phyloP scores from a whole-genome alignment of 2,888 invertebrate species.

The Schrankia costaestrigalis region DNA sequence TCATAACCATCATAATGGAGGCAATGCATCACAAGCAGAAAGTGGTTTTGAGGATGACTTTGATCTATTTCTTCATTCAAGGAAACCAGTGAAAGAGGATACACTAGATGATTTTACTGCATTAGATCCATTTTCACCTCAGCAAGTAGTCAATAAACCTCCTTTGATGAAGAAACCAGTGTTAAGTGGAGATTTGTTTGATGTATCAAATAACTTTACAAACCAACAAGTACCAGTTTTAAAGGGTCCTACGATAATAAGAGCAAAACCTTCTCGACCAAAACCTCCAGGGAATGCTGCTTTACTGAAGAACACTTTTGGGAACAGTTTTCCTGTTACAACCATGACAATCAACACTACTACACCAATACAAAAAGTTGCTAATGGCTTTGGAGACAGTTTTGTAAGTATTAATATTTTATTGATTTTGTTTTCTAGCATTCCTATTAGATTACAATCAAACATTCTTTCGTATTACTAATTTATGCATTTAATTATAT shows the following conservation, averaged over 20 bases:
- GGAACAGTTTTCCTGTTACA: slow-evolving; percentile 47
- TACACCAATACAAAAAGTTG: slow-evolving; percentile 66
- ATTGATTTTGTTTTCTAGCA: too few relatives aligned
- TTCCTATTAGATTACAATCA: too few relatives aligned
- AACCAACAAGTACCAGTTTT: slow-evolving; percentile 64
- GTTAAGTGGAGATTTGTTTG: slow-evolving; percentile 84
- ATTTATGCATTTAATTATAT: too few relatives aligned
- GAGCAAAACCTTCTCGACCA: slow-evolving; percentile 82
- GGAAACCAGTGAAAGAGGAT: slow-evolving; percentile 57
- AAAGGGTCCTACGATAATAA: slow-evolving; percentile 88
- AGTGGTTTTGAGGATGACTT: slow-evolving; percentile 93
- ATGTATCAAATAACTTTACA: slow-evolving; percentile 69
- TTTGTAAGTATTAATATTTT: slow-evolving; percentile 55
- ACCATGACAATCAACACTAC: slow-evolving; percentile 70
- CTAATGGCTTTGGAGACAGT: slow-evolving; percentile 57
- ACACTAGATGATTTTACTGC: slow-evolving; percentile 77
- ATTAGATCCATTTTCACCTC: slow-evolving; percentile 80
- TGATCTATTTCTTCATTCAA: slow-evolving; percentile 82
- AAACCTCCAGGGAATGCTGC: slow-evolving; percentile 77
- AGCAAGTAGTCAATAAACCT: slow-evolving; percentile 50
- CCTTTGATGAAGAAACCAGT: slow-evolving; percentile 73
- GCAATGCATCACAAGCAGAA: slow-evolving; percentile 86
- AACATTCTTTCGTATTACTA: too few relatives aligned
- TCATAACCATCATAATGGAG: slow-evolving; percentile 77
- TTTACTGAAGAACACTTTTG: slow-evolving; percentile 63